Evolutionary conservation across 2,113 vertebrate genomes (phyloP), one percentile per base, ranked within the genome.

Genomic region (Formicarius rufipectus): DNA sequence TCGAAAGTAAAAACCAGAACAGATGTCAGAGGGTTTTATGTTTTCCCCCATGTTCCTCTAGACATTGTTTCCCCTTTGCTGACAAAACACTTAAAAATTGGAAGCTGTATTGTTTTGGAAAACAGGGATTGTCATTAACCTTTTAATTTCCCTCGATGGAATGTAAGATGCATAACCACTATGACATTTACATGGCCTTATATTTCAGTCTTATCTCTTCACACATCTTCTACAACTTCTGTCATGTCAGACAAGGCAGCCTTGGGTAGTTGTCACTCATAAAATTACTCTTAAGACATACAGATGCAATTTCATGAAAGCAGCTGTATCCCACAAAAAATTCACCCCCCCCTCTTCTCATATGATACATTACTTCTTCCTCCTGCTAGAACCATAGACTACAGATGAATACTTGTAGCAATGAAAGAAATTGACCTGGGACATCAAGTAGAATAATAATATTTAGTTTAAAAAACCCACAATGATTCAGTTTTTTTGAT

Each of bases 21-120:
- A 95, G 89, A 97, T 94, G 95, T 95, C 94, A 82, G 67, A 95
- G 37, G 71, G n/a, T 92, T 90, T 90, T 90, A 73, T 84, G 79
- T 80, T 85, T 90, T 62, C 63, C 60, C 64, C 67, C 74, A 59
- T 47, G 27, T 75, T 94, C 73, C 68, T 45, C 79, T 30, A 82
- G 87, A 93, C 37, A 71, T 66, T 82, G 33, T 79, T 94, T 84
- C 85, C 35, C 58, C 42, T 67, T 88, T 91, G 53, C 84, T 94
- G 62, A 91, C 68, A 96, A 94, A 97, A 86, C 87, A 91, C 58
- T 92, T 82, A 55, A 88, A 95, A 91, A 81, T 45, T 62, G 47
- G n/a, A 67, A 92, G 81, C 82, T 56, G 55, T 22, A 74, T 79
- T 92, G 79, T 89, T 96, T 95, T 89, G 39, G 58, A 89, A 94